A percentile compares a stretch with the other conserved stretches of the same genome.
phyloP scores from a whole-genome alignment of 2,888 invertebrate species.

The Carabus problematicus region DNA sequence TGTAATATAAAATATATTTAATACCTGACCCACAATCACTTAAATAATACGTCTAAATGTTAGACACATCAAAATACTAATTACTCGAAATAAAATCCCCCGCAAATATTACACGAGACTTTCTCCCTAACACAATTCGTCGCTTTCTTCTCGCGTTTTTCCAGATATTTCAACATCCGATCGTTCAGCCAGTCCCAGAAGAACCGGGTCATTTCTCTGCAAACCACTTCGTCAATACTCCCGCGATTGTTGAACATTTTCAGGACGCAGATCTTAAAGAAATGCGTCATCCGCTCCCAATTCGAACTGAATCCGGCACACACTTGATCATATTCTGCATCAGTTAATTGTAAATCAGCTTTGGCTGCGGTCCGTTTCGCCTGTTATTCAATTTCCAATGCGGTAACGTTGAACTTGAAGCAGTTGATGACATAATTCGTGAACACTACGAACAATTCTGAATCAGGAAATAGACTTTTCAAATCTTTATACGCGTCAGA shows the following conservation, averaged over 20 bases:
- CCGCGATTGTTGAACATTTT: conserved; percentile 29
- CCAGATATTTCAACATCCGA: conserved; percentile 28
- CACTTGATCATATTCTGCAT: conserved; percentile 35
- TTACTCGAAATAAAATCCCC: conserved; percentile 45
- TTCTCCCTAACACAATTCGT: conserved; percentile 19
- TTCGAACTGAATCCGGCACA: conserved; percentile 18
- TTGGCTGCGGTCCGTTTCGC: conserved; percentile 32
- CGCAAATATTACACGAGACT: conserved; percentile 45
- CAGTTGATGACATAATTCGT: conserved; percentile 38
- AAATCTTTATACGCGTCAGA: conserved; percentile 6
- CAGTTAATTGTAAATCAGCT: conserved; percentile 25
- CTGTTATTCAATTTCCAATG: conserved; percentile 39
- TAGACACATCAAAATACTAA: not conserved
- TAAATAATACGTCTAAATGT: not conserved
- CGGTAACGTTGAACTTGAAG: conserved; percentile 32
- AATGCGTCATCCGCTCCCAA: conserved; percentile 20
- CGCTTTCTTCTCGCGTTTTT: conserved; percentile 40
- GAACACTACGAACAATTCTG: conserved; percentile 21
- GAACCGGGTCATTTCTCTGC: conserved; percentile 48
- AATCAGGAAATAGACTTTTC: conserved; percentile 26
- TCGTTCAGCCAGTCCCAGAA: conserved; percentile 46
- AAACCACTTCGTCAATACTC: conserved; percentile 32
- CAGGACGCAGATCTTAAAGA: conserved; percentile 35
- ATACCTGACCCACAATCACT: not conserved
- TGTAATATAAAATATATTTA: not conserved